Evolutionary conservation across 2,113 vertebrate genomes (phyloP).

Genomic region (Cynopterus brachyotis): DNA sequence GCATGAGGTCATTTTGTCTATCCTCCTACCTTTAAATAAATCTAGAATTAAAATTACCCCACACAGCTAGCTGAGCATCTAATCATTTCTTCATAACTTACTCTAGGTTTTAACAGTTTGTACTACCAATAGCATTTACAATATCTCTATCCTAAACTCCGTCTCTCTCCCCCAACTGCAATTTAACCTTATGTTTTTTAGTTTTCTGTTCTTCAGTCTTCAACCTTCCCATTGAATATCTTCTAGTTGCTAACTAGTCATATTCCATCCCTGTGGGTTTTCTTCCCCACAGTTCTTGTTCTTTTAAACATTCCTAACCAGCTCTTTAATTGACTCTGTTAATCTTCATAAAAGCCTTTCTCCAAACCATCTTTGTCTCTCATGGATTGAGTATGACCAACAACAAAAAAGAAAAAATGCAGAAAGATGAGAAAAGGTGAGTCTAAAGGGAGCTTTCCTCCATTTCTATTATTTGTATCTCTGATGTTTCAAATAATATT

Average conservation of each 20-base stretch:
- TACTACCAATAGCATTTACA: not conserved
- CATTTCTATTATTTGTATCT: not conserved
- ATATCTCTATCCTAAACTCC: not conserved
- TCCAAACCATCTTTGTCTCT: not conserved
- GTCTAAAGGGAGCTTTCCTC: not conserved
- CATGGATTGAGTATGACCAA: not conserved
- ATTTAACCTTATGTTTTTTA: conserved; percentile 1
- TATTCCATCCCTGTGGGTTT: not conserved
- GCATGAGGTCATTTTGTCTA: not conserved
- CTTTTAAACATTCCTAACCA: not conserved
- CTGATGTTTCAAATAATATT: not conserved
- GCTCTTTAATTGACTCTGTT: not conserved
- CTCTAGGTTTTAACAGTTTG: not conserved
- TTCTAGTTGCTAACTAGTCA: conserved; percentile 27
- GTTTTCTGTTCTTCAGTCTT: not conserved
- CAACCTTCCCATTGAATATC: not conserved
- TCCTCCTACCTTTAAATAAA: conserved; percentile 2
- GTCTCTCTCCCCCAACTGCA: not conserved
- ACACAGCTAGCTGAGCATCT: not conserved
- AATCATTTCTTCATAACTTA: not conserved
- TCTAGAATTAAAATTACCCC: conserved; percentile 13
- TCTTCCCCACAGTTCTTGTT: not conserved
- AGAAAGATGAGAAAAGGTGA: not conserved
- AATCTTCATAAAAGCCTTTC: conserved; percentile 13
- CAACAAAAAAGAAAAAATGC: not conserved